A percentile compares a stretch with the other conserved stretches of the same genome.
These are phyloP conservation scores for Drosophila infuscata DNA, from an alignment of 2,888 invertebrate genomes.

Conservation along the genomic window DNA sequence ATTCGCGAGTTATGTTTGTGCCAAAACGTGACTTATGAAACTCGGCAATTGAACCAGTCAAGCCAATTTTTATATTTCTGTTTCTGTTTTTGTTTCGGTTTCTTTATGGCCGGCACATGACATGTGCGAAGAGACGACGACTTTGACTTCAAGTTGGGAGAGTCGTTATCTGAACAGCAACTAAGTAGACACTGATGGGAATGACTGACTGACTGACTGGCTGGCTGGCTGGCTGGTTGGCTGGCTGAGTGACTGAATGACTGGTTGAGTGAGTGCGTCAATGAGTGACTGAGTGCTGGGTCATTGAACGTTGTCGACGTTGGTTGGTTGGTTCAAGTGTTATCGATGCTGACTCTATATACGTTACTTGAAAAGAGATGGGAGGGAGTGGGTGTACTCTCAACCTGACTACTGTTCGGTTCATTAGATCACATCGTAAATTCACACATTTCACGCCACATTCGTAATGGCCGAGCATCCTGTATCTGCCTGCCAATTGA, in stretches of 20 bases:
- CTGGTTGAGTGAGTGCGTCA: constrained; percentile 29
- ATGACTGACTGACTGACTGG: constrained; percentile 16
- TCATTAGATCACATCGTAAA: constrained; percentile 62
- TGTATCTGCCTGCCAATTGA: constrained; percentile 67
- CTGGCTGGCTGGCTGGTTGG: constrained; percentile 10
- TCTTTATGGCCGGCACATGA: constrained; percentile 36
- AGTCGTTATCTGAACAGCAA: constrained; percentile 35
- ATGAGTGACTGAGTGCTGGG: constrained; percentile 41
- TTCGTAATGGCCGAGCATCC: constrained; percentile 58
- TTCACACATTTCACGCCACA: constrained; percentile 74
- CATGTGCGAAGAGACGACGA: constrained; percentile 11
- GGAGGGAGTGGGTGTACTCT: neutral
- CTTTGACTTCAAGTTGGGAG: constrained; percentile 14
- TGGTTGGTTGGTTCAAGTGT: constrained; percentile 41
- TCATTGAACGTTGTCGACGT: constrained; percentile 70
- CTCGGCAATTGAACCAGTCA: constrained; percentile 37
- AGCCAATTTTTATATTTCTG: constrained; percentile 24
- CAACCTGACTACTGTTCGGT: constrained; percentile 53
- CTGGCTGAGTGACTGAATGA: constrained; percentile 13
- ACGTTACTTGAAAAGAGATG: neutral
- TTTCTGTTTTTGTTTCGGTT: constrained; percentile 11
- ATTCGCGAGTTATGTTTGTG: constrained; percentile 47
- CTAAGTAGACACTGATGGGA: constrained; percentile 45
- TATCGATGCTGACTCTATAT: constrained; percentile 35
- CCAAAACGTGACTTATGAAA: constrained; percentile 70